These are phyloP conservation scores for Ophiothrix spiculata DNA, from an alignment of 35 echinoderm and acorn worm genomes.

Conservation along the genomic window DNA sequence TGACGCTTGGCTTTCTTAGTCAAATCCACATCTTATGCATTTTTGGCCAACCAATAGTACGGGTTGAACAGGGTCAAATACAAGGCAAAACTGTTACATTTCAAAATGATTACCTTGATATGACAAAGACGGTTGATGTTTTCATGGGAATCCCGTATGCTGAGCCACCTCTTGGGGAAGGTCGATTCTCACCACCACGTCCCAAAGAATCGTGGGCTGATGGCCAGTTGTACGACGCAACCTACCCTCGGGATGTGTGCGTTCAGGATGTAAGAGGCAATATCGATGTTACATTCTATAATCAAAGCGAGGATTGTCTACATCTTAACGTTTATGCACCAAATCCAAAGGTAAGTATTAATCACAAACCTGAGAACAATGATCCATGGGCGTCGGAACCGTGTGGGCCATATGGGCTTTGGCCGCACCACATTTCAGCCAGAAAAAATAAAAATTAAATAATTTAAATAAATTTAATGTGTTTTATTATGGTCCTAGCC, in stretches of 20 bases:
- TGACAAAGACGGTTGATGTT: slow-evolving; percentile 50
- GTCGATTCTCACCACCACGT: slow-evolving; percentile 44
- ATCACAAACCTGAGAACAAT: too few relatives aligned
- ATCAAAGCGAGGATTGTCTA: too few relatives aligned
- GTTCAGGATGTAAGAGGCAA: too few relatives aligned
- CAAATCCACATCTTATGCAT: not conserved
- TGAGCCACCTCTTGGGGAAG: slow-evolving; percentile 56
- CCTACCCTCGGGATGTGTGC: not conserved
- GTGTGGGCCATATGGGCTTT: too few relatives aligned
- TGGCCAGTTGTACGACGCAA: not conserved
- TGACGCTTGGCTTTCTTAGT: not conserved
- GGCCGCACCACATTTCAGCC: too few relatives aligned
- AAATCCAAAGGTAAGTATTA: too few relatives aligned
- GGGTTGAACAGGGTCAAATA: not conserved
- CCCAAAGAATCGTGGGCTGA: slow-evolving; percentile 31
- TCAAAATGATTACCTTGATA: not conserved
- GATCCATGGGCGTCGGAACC: too few relatives aligned
- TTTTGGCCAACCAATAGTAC: not conserved
- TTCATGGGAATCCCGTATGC: slow-evolving; percentile 71
- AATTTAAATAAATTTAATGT: too few relatives aligned
- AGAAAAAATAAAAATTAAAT: too few relatives aligned
- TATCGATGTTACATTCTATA: too few relatives aligned
- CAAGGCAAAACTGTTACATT: not conserved
- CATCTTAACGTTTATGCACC: too few relatives aligned
- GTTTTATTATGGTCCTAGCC: too few relatives aligned